phyloP scores from a whole-genome alignment of 2,888 invertebrate species.

The Platycheirus rosarum region DNA sequence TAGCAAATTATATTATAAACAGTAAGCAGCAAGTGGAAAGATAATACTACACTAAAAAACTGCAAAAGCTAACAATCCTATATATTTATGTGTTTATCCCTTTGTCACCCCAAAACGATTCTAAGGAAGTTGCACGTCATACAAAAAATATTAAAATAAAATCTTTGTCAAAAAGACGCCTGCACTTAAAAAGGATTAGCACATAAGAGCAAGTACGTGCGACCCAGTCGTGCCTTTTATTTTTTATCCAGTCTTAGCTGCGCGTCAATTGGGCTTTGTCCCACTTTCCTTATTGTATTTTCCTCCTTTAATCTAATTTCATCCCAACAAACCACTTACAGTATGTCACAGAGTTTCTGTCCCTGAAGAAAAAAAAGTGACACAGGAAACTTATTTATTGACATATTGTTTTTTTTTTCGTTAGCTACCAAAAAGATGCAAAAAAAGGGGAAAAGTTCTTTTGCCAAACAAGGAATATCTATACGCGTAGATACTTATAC shows the following conservation, averaged over 20 bases:
- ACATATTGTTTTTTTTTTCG: constrained; percentile 23
- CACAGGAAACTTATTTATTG: constrained; percentile 26
- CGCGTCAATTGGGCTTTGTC: constrained; percentile 57
- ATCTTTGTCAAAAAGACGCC: no score
- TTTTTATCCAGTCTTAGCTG: not conserved
- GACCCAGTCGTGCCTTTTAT: no score
- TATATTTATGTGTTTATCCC: no score
- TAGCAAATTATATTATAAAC: no score
- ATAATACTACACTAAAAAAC: no score
- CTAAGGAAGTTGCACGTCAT: no score
- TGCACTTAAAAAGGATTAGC: no score
- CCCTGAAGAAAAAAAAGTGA: constrained; percentile 11
- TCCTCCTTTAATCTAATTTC: constrained; percentile 45
- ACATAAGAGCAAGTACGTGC: no score
- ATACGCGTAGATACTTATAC: not conserved
- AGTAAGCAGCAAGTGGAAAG: no score
- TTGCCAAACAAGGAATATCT: not conserved
- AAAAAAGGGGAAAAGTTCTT: constrained; percentile 13
- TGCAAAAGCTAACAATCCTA: no score
- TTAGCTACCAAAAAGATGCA: not conserved
- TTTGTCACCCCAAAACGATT: no score
- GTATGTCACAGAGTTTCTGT: constrained; percentile 2
- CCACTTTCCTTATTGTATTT: constrained; percentile 66
- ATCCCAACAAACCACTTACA: not conserved
- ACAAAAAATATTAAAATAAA: no score